A percentile compares a stretch with the other conserved stretches of the same genome.
Evolutionary conservation across 2,888 invertebrate species (phyloP).

Genomic region (Tetranychus piercei): DNA sequence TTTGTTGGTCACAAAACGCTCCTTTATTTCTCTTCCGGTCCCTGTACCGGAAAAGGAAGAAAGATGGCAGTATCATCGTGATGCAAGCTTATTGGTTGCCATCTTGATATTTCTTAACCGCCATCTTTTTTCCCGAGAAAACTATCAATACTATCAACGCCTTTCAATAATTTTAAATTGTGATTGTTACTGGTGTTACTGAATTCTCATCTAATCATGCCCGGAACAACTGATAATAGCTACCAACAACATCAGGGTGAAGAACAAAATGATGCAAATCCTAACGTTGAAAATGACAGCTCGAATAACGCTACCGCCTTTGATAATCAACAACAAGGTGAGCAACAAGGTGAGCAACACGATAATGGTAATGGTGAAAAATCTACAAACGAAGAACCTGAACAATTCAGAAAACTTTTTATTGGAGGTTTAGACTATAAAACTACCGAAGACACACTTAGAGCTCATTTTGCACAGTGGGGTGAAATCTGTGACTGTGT

Average conservation of each 20-base stretch:
- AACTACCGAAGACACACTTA: constrained; percentile 74
- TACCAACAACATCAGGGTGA: not conserved
- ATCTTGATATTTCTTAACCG: too few relatives aligned
- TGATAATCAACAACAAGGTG: not conserved
- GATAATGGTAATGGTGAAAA: constrained; percentile 3
- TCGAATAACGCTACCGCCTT: not conserved
- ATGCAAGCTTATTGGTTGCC: too few relatives aligned
- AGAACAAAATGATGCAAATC: not conserved
- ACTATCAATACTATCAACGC: too few relatives aligned
- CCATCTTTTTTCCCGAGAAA: too few relatives aligned
- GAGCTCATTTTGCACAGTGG: constrained; percentile 74
- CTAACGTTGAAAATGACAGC: not conserved
- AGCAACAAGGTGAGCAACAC: not conserved
- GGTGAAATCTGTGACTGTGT: constrained; percentile 90
- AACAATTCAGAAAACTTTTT: constrained; percentile 53
- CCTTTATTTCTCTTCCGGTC: too few relatives aligned
- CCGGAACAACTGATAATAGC: not conserved
- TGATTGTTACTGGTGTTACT: not conserved
- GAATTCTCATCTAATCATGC: not conserved
- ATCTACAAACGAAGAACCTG: constrained; percentile 27
- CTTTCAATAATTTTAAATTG: too few relatives aligned
- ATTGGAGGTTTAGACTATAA: constrained; percentile 91
- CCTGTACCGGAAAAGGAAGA: too few relatives aligned
- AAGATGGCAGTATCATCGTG: too few relatives aligned
- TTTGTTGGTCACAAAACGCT: too few relatives aligned